A percentile compares a stretch with the other conserved stretches of the same genome.
phyloP scores from a whole-genome alignment of 2,113 vertebrate genomes.

The Clarias gariepinus region DNA sequence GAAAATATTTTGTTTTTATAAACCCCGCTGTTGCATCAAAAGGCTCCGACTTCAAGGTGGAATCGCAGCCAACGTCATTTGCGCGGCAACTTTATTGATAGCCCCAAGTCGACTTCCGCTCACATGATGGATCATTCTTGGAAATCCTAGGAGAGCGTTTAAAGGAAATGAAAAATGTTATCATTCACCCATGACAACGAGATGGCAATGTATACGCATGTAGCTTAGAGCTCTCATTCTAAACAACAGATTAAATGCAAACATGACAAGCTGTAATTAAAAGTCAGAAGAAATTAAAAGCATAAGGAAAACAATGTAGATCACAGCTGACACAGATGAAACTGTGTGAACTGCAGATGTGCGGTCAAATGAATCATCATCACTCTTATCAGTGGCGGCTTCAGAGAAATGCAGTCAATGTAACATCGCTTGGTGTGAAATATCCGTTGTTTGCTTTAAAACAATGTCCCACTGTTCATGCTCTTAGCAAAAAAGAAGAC shows the following conservation, averaged over 20 bases:
- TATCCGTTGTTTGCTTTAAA: conserved; percentile 33
- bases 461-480: conserved; percentile 47
- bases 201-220: conserved; percentile 42
- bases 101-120: conserved; percentile 49
- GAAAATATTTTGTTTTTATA: conserved; percentile 73
- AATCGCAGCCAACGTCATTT: conserved; percentile 44
- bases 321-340: conserved; percentile 26
- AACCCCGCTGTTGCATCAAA: conserved; percentile 60
- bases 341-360: conserved; percentile 44
- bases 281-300: conserved; percentile 39
- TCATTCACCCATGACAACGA: conserved; percentile 48
- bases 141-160: conserved; percentile 45
- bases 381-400: conserved; percentile 50
- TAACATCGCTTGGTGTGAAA: conserved; percentile 32
- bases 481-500: neutral
- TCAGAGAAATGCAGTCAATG: conserved; percentile 42
- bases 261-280: conserved; percentile 45
- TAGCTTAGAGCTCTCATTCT: conserved; percentile 32
- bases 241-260: conserved; percentile 43
- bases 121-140: conserved; percentile 42
- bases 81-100: conserved; percentile 40
- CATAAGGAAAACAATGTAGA: conserved; percentile 21
- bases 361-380: conserved; percentile 51
- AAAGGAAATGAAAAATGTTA: conserved; percentile 54
- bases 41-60: conserved; percentile 54